Base-by-base conservation (phyloP, 2,797 vertebrate genomes). In the Acanthurus lineatus region DNA sequence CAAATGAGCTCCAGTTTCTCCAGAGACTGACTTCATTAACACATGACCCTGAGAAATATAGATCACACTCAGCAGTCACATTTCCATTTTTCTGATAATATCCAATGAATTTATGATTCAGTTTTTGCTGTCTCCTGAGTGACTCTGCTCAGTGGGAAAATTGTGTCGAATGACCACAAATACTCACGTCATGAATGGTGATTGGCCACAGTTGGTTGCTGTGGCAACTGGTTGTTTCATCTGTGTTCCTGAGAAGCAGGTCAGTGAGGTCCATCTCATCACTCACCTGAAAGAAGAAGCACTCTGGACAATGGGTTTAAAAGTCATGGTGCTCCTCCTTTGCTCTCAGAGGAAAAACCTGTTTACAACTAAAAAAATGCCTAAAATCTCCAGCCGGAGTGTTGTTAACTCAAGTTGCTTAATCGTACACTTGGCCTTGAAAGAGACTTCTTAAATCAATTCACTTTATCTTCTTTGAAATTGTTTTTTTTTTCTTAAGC, bases 251-350 rank as follows among this genome's bases (percentile, higher is more conserved):
- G 1, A 97, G 95, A 2, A 97, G 92, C 7, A 96, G 94, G 61
- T 97, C 96, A 69, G 96, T 90, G 22, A 97, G 90, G 40, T 97
- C 96, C 62, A 96, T 85, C 79, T 93, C 94, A 59, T 91, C 76
- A 0, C 77, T 62, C 6, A 72, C 75, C 92, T 93, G 84, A 73
- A 89, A 0, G 19, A 77, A 59, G 25, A 76, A 56, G 17, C 17
- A 35, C 20, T 61, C 22, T 76, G 53, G 86, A 47, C 35, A 2
- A 61, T 17, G 48, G 40, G 8, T 71, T 68, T 20, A 14, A 42
- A 71, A 42, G 20, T 42, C 10, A 9, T 47, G 44, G 28, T n/a
- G 9, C 32, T 73, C 14, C 20, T 56, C 44, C 2, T 4, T 63
- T 32, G 28, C 61, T 80, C 28, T 47, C 52, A 51, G 38, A 58